Base-by-base conservation (phyloP, 2,797 vertebrate species). In the Catamblyrhynchus diadema region DNA sequence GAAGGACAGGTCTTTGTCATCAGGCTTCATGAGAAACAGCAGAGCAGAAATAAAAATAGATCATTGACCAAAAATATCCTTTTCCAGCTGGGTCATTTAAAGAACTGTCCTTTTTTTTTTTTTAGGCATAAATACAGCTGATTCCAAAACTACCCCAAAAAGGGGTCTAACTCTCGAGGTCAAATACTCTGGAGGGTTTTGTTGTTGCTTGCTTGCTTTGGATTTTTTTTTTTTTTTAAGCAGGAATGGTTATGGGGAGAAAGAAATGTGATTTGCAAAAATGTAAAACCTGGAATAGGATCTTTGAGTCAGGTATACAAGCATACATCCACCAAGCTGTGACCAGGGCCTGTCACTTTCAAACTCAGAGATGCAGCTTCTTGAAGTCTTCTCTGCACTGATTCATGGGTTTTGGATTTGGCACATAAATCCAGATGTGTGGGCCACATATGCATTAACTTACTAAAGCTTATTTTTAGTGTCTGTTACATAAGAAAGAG, bases 31-130 rank as follows among this genome's bases (percentile, higher is more conserved):
- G 73, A 95, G 97, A 97, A 98, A 96, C 86, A 97, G 90, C 96
- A 94, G 96, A 95, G 94, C 94, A 96, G 91, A 97, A 97, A 97
- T 97, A 98, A 98, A 98, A 97, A 98, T 97, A 98, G 97, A 97
- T 97, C 95, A 87, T 95, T 97, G 97, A 97, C 97, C 97, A 98
- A 97, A 97, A 98, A 97, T 97, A 97, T 81, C 96, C 80, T 96
- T 97, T 98, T 97, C 95, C 90, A 95, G 93, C 92, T 95, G 96
- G 95, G 95, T 97, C 84, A 87, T 95, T 95, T 97, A 96, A 97
- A 97, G 96, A 93, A 93, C 90, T 91, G 73, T 77, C 45, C 22
- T 92, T 67, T 67, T 93, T 51, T 93, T 51, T 72, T 96, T 95
- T 95, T 82, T 60, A 92, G 61, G 95, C 85, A 73, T 91, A 94